phyloP scores from a whole-genome alignment of 2,797 vertebrate species.

The Gymnoscopelus braueri region DNA sequence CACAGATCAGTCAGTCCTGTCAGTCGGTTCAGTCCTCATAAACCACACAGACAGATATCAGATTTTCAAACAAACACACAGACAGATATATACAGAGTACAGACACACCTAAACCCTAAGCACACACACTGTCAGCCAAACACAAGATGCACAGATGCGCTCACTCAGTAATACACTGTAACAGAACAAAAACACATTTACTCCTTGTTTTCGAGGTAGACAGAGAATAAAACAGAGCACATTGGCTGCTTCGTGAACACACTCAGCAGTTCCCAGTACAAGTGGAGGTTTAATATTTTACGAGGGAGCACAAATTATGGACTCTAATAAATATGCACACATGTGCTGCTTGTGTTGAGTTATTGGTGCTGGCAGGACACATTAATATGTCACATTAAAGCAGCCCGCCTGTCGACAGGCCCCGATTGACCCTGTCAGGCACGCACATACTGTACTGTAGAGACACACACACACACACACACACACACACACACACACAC shows the following conservation, averaged over 20 bases:
- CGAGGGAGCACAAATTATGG: slow-evolving; percentile 75
- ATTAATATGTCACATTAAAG: slow-evolving; percentile 84
- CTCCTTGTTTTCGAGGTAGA: slow-evolving; percentile 22
- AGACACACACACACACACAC: slow-evolving; percentile 13
- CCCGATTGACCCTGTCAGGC: slow-evolving; percentile 75
- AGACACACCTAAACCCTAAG: slow-evolving; percentile 5
- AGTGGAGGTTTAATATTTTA: slow-evolving; percentile 74
- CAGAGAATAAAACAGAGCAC: slow-evolving; percentile 47
- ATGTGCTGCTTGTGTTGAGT: slow-evolving; percentile 77
- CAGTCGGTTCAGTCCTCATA: too few species aligned
- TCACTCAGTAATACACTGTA: slow-evolving; percentile 7
- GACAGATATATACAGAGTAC: slow-evolving; percentile 1
- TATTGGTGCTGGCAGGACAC: slow-evolving; percentile 80
- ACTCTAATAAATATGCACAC: slow-evolving; percentile 79
- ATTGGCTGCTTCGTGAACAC: slow-evolving; percentile 63
- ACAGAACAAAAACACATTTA: slow-evolving; percentile 40
- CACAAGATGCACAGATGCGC: slow-evolving; percentile 10
- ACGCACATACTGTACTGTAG: neutral
- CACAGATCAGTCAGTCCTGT: too few species aligned
- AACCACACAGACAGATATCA: neutral
- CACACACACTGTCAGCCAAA: neutral
- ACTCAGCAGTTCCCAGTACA: slow-evolving; percentile 69
- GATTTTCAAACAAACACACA: neutral
- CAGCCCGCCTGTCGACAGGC: slow-evolving; percentile 78
- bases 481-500: slow-evolving; percentile 29